Evolutionary conservation across 2,888 invertebrate species (phyloP).

Genomic region (Drosophila borborema): DNA sequence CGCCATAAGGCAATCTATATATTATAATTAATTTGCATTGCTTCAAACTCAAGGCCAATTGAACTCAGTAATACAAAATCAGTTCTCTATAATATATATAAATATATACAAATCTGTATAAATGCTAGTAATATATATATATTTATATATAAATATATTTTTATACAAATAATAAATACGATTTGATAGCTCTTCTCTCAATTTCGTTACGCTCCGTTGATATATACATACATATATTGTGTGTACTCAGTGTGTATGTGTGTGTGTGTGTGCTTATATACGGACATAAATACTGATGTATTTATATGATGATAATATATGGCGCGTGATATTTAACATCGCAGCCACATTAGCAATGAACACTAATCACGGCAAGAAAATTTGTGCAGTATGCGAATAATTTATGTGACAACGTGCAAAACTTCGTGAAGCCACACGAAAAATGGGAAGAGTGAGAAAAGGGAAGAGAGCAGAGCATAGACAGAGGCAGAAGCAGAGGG

Average conservation of each 20-base stretch:
- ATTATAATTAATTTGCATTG: constrained; percentile 17
- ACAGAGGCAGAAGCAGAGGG: background rate
- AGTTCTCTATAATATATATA: background rate
- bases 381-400: constrained; percentile 55
- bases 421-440: constrained; percentile 16
- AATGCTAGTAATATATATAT: background rate
- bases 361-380: constrained; percentile 59
- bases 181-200: constrained; percentile 17
- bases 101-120: background rate
- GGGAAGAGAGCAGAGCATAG: background rate
- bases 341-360: constrained; percentile 66
- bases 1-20: background rate
- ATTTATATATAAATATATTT: background rate
- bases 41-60: background rate
- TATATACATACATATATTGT: background rate
- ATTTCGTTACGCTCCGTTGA: constrained; percentile 36
- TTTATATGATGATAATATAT: constrained; percentile 57
- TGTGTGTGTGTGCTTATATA: background rate
- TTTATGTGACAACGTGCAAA: constrained; percentile 74
- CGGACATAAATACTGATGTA: constrained; percentile 24
- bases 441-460: background rate
- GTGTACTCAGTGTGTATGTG: background rate
- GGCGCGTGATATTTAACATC: constrained; percentile 64
- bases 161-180: background rate
- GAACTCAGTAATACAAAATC: constrained; percentile 11